Evolutionary conservation across 2,113 vertebrate species (phyloP).

Genomic region (Rhizomys pruinosus): DNA sequence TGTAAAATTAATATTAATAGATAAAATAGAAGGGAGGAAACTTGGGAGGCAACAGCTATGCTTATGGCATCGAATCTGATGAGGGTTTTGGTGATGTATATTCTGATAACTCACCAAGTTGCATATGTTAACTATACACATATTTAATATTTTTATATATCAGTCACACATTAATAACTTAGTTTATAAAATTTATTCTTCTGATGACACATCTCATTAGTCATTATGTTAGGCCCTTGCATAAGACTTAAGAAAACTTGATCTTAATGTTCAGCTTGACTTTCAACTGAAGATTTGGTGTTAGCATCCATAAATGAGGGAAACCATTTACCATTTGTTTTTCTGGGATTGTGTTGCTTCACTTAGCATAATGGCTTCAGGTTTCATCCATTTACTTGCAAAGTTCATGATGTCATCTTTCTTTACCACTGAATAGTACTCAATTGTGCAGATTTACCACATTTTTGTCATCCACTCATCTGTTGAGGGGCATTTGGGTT

Average conservation of each 20-base stretch:
- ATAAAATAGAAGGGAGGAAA: not conserved
- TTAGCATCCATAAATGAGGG: no score
- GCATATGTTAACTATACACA: not conserved
- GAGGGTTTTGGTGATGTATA: not conserved
- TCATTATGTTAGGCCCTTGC: not conserved
- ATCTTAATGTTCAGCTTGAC: no score
- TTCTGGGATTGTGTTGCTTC: no score
- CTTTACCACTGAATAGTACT: no score
- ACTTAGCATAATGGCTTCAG: no score
- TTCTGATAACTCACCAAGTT: not conserved
- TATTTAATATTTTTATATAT: not conserved
- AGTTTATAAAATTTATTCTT: not conserved
- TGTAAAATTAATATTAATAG: constrained; percentile 10
- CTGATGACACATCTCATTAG: not conserved
- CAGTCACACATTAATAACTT: not conserved
- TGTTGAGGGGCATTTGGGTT: no score
- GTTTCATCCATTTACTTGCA: no score
- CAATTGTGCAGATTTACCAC: no score
- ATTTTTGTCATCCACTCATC: no score
- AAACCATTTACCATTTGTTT: no score
- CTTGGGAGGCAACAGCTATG: not conserved
- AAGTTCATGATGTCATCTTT: no score
- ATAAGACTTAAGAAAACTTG: constrained; percentile 26
- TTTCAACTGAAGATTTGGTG: no score
- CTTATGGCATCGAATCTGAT: not conserved